Base-by-base conservation (phyloP, 37 sponge, comb jelly and placozoan genomes). In the Haliclona indistincta region DNA sequence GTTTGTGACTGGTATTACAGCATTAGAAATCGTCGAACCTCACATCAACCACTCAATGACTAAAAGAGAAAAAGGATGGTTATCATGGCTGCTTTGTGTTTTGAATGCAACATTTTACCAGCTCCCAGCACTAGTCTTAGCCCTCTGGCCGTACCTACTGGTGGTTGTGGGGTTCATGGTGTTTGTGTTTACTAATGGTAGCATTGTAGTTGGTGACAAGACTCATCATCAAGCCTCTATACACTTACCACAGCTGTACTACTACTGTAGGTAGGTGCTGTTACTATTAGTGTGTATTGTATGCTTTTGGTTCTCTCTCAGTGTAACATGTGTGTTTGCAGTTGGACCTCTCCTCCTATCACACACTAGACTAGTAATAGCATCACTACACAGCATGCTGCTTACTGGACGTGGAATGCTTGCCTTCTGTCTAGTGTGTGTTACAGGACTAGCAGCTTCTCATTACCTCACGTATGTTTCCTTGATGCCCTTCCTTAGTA, bases 131-230 rank as follows among this genome's bases (percentile, higher is more conserved):
- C 74, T 89, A 0, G 25, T 84, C 51, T 44, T 32, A 20, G 0
- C 28, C 17, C 78, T 94, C 38, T 74, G 66, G 54, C 94, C 98
- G 2, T 94, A 97, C 64, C 22, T 85, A 13, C 23, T 79, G 0
- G 88, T 86, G 2, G 58, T 44, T 0, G 19, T 78, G 13, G 49
- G 53, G 30, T 97, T 97, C 51, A 63, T 60, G 25, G 64, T 52
- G 13, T 97, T 94, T 68, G 23, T 97, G 37, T 2, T 82, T 35
- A 36, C 38, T 35, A 97, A 97, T 75, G 88, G 85, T n/a, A 85
- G 93, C n/a, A 58, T 97, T 29, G 98, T 91, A 11, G 71, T 97
- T 32, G 98, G 98, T 0, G 97, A 96, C 77, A 92, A 77, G 43
- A 74, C 70, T 30, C 85, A 93, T 52, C 97, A 96, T 45, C 33